Percentiles rank a stretch among this genome's conserved stretches.
Evolutionary conservation across 2,113 vertebrate genomes (phyloP).

Genomic region (Maccullochella peelii): DNA sequence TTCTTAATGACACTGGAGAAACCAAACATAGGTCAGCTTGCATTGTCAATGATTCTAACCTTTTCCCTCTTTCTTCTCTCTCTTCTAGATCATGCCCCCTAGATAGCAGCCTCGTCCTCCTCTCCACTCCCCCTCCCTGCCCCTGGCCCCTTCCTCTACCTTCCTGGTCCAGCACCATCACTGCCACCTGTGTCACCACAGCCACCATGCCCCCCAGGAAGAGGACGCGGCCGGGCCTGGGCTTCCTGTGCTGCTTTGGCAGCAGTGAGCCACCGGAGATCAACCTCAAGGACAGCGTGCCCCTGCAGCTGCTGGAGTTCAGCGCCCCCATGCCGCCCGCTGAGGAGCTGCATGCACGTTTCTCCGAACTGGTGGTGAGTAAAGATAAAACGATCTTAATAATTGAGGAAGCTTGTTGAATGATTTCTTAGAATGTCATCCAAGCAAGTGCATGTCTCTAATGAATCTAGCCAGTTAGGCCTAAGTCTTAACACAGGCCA

Average conservation of each 20-base stretch:
- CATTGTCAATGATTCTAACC: slow-evolving; percentile 1
- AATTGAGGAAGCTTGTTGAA: neutral
- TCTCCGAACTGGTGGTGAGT: slow-evolving; percentile 98
- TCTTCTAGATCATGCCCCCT: slow-evolving; percentile 89
- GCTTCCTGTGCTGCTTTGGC: slow-evolving; percentile 96
- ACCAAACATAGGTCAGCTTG: neutral
- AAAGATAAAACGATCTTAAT: neutral
- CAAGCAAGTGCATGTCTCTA: neutral
- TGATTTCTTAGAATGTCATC: neutral
- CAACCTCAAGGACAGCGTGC: slow-evolving; percentile 95
- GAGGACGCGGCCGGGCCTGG: slow-evolving; percentile 93
- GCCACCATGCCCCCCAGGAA: slow-evolving; percentile 95
- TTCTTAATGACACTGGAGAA: neutral
- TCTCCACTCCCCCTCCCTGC: slow-evolving; percentile 69
- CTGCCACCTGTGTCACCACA: slow-evolving; percentile 56
- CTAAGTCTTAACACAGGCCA: neutral
- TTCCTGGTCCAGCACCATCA: slow-evolving; percentile 58
- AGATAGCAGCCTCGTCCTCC: slow-evolving; percentile 86
- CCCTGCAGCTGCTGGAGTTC: slow-evolving; percentile 95
- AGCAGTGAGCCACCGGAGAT: slow-evolving; percentile 93
- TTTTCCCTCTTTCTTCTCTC: slow-evolving; percentile 23
- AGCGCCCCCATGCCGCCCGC: slow-evolving; percentile 92
- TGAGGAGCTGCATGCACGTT: slow-evolving; percentile 94
- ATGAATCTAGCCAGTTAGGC: neutral
- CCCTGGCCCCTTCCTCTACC: slow-evolving; percentile 61